A percentile compares a stretch with the other conserved stretches of the same genome.
Evolutionary conservation across 2,113 vertebrate species (phyloP).

Genomic region (Ptilorrhoa leucosticta): DNA sequence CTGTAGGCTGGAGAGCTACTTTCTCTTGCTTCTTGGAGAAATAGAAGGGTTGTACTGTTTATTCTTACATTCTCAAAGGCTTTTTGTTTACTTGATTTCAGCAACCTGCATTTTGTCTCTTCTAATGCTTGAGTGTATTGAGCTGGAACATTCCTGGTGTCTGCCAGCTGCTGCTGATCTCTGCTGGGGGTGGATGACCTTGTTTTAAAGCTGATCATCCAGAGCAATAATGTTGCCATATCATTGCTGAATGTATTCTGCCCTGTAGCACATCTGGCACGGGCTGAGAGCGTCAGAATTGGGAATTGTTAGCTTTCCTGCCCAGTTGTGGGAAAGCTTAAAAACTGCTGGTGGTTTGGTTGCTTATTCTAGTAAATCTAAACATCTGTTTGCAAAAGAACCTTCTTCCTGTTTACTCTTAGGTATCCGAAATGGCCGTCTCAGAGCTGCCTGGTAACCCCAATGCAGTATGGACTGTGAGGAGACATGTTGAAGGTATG

Average conservation of each 20-base stretch:
- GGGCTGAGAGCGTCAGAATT: not conserved
- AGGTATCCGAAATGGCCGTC: conserved; percentile 99
- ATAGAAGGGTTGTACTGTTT: not conserved
- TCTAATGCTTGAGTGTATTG: not conserved
- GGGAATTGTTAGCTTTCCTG: not conserved
- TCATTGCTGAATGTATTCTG: not conserved
- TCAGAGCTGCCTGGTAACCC: conserved; percentile 98
- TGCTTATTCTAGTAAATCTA: not conserved
- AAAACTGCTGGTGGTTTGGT: not conserved
- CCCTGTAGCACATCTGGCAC: not conserved
- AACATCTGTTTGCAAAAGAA: not conserved
- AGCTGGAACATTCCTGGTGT: not conserved
- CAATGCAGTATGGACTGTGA: conserved; percentile 98
- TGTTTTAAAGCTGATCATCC: not conserved
- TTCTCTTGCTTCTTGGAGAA: not conserved
- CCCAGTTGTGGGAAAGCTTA: not conserved
- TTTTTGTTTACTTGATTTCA: not conserved
- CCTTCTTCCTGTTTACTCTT: conserved; percentile 16
- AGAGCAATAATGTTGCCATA: not conserved
- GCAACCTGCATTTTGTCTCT: not conserved
- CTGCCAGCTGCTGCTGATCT: not conserved
- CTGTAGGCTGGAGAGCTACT: not conserved
- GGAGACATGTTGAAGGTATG: conserved; percentile 94
- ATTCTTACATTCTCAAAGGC: not conserved
- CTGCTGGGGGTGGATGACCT: not conserved